Evolutionary conservation across 2,888 invertebrate species (phyloP).

Genomic region (Spialia ferax): DNA sequence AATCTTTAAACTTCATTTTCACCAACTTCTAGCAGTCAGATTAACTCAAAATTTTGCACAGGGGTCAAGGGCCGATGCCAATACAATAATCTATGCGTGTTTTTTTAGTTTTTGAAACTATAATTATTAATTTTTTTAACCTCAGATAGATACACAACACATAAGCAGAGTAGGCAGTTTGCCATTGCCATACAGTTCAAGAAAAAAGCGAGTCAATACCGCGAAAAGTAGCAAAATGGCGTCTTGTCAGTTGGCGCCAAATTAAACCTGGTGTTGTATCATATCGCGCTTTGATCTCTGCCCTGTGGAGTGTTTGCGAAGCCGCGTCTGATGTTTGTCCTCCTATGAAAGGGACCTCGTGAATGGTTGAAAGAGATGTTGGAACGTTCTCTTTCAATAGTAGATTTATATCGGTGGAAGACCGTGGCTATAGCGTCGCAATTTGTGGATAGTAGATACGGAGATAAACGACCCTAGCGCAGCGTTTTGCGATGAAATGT

Average conservation of each 20-base stretch:
- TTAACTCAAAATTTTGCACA: no score
- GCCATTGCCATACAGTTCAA: conserved; percentile 26
- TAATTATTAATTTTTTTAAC: no score
- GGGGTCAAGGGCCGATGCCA: no score
- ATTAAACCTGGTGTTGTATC: conserved; percentile 78
- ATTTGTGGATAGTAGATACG: conserved; percentile 81
- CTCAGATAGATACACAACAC: no score
- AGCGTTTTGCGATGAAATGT: conserved; percentile 29
- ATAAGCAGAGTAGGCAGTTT: no score
- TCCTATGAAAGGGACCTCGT: conserved; percentile 68
- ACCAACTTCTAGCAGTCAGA: no score
- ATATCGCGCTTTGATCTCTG: conserved; percentile 84
- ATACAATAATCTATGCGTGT: no score
- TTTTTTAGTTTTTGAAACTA: no score
- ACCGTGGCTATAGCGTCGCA: conserved; percentile 74
- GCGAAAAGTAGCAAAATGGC: conserved; percentile 77
- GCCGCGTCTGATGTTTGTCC: conserved; percentile 75
- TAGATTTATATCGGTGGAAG: conserved; percentile 81
- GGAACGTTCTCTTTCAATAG: conserved; percentile 59
- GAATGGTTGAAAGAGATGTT: conserved; percentile 74
- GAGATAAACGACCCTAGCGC: conserved; percentile 60
- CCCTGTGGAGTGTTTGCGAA: conserved; percentile 73
- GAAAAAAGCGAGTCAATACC: conserved; percentile 51
- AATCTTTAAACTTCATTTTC: no score
- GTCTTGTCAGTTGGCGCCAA: conserved; percentile 80